Percentiles rank a stretch among this genome's conserved stretches.
Evolutionary conservation across 2,113 vertebrate species (phyloP).

Genomic region (Mesembrinibis cayennensis): DNA sequence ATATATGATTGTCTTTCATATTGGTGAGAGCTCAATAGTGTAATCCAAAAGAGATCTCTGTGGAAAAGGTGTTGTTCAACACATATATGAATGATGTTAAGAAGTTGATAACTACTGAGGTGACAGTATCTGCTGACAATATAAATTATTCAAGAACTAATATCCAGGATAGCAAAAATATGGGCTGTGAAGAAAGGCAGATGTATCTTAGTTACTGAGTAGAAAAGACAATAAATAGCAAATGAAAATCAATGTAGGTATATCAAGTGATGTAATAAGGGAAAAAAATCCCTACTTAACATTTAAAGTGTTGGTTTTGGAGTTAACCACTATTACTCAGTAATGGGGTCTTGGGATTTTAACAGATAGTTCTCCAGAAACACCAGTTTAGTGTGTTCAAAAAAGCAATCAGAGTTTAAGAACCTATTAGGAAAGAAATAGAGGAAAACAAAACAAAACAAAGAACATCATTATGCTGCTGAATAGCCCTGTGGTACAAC

Average conservation of each 20-base stretch:
- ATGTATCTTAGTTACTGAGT: neutral
- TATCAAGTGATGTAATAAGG: neutral
- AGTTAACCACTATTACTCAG: neutral
- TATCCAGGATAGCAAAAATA: neutral
- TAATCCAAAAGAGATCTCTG: neutral
- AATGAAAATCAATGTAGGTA: neutral
- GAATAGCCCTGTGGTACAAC: neutral
- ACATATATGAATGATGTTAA: neutral
- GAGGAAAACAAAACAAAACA: neutral
- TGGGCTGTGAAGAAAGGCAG: neutral
- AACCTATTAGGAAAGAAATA: neutral
- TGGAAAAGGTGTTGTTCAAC: neutral
- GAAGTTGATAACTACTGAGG: neutral
- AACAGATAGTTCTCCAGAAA: neutral
- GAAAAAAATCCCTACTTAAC: neutral
- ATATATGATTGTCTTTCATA: neutral
- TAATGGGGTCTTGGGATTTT: neutral
- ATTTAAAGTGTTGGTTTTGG: neutral
- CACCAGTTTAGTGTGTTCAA: neutral
- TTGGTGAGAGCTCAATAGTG: neutral
- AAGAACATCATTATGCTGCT: neutral
- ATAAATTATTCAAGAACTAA: neutral
- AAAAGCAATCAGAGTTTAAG: neutral
- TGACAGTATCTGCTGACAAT: neutral
- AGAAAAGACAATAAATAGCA: neutral